These are phyloP conservation scores for Pachyramphus minor DNA, from an alignment of 2,113 vertebrate species.

Conservation along the genomic window DNA sequence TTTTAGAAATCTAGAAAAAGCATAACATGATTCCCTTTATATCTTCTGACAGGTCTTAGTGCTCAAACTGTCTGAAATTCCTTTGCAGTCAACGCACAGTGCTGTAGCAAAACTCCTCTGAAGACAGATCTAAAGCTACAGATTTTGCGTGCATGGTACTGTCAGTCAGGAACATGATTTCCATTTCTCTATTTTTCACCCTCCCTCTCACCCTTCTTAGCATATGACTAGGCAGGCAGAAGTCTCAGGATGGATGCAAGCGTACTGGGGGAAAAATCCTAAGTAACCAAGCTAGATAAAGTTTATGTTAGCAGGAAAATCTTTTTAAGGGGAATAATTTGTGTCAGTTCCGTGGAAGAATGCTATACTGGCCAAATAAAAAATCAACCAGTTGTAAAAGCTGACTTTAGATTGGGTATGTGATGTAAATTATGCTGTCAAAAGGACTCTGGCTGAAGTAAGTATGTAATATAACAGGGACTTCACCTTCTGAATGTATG, in stretches of 20 bases:
- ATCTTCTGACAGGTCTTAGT: constrained; percentile 18
- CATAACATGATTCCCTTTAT: background rate
- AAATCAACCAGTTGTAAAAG: background rate
- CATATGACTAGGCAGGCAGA: background rate
- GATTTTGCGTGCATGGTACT: constrained; percentile 42
- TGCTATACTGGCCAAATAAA: background rate
- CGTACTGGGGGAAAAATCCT: background rate
- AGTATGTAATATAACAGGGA: background rate
- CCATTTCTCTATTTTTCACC: background rate
- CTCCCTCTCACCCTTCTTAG: background rate
- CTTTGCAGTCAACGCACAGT: background rate
- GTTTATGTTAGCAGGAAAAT: background rate
- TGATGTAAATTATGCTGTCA: background rate
- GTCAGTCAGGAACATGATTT: constrained; percentile 44
- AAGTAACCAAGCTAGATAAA: background rate
- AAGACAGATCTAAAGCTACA: constrained; percentile 39
- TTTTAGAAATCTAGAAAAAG: constrained; percentile 3
- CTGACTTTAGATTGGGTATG: background rate
- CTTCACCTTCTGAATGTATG: background rate
- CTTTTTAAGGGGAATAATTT: background rate
- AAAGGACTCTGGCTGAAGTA: background rate
- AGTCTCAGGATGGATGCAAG: background rate
- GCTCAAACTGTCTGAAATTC: constrained; percentile 32
- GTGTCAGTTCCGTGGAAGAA: background rate
- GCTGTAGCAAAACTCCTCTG: constrained; percentile 13